Evolutionary conservation across 1,140 invertebrate genomes (phyloP).

Genomic region (Pygmarrhopalites habei): DNA sequence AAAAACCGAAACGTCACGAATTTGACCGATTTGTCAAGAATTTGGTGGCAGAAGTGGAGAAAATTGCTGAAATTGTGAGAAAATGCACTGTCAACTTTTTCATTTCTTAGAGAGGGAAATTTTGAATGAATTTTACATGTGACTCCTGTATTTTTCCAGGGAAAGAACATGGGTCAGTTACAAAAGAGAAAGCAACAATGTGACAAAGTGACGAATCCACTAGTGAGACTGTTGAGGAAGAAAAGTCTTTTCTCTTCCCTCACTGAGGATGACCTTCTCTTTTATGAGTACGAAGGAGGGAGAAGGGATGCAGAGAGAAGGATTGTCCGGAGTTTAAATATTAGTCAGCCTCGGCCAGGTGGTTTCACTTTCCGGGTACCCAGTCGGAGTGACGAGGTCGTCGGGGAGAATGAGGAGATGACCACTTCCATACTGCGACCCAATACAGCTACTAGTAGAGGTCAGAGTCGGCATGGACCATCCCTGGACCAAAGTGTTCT

Average conservation of each 20-base stretch:
- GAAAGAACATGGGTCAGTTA: not conserved
- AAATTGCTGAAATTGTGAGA: constrained; percentile 2
- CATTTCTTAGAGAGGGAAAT: too few species aligned
- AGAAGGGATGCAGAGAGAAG: constrained; percentile 6
- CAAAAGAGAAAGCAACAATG: not conserved
- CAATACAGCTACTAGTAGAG: not conserved
- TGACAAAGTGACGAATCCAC: not conserved
- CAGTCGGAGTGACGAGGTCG: not conserved
- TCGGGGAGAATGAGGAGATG: not conserved
- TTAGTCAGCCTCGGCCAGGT: constrained; percentile 9
- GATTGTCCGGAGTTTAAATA: constrained; percentile 6
- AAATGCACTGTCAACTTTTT: too few species aligned
- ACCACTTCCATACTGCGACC: not conserved
- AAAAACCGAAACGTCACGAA: not conserved
- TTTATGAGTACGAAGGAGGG: constrained; percentile 16
- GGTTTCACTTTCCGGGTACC: constrained; percentile 18
- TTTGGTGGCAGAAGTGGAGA: not conserved
- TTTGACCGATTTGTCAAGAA: constrained; percentile 1
- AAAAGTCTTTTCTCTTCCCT: constrained; percentile 12
- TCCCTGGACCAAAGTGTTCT: not conserved
- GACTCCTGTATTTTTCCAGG: not conserved
- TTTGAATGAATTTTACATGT: constrained; percentile 4
- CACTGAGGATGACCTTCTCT: constrained; percentile 15
- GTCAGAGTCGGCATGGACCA: not conserved
- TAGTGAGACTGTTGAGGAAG: constrained; percentile 6